These are phyloP conservation scores for Oryzias curvinotus DNA, from an alignment of 2,113 vertebrate genomes.

Conservation along the genomic window DNA sequence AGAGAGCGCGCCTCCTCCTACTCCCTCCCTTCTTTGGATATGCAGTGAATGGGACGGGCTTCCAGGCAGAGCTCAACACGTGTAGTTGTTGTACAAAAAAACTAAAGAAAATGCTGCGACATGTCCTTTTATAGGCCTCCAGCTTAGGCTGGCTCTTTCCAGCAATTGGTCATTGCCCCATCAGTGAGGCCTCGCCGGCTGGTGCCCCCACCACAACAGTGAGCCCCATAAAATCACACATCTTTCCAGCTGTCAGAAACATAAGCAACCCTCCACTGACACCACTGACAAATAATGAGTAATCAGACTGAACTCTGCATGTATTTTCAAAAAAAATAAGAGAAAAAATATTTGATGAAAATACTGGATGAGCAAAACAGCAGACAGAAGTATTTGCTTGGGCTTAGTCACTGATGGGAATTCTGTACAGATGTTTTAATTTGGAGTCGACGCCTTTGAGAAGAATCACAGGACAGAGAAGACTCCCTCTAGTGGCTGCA, in stretches of 20 bases:
- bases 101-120: slow-evolving; percentile 41
- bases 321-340: slow-evolving; percentile 11
- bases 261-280: slow-evolving; percentile 24
- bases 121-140: slow-evolving; percentile 66
- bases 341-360: slow-evolving; percentile 45
- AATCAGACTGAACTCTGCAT: slow-evolving; percentile 51
- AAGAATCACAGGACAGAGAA: slow-evolving; percentile 20
- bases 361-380: slow-evolving; percentile 25
- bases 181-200: slow-evolving; percentile 38
- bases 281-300: slow-evolving; percentile 54
- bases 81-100: slow-evolving; percentile 71
- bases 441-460: slow-evolving; percentile 27
- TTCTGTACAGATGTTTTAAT: slow-evolving; percentile 49
- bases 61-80: slow-evolving; percentile 57
- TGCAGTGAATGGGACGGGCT: slow-evolving; percentile 69
- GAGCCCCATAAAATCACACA: slow-evolving; percentile 47
- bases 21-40: slow-evolving; percentile 36
- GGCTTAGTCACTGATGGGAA: slow-evolving; percentile 23
- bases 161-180: slow-evolving; percentile 52
- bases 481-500: slow-evolving; percentile 74
- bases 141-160: slow-evolving; percentile 33
- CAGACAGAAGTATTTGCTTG: slow-evolving; percentile 13
- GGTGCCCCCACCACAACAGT: slow-evolving; percentile 64
- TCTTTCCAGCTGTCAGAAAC: slow-evolving; percentile 49
- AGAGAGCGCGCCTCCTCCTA: slow-evolving; percentile 67